A percentile compares a stretch with the other conserved stretches of the same genome.
Evolutionary conservation across 2,888 invertebrate species (phyloP).

Genomic region (Mimachlamys varia): DNA sequence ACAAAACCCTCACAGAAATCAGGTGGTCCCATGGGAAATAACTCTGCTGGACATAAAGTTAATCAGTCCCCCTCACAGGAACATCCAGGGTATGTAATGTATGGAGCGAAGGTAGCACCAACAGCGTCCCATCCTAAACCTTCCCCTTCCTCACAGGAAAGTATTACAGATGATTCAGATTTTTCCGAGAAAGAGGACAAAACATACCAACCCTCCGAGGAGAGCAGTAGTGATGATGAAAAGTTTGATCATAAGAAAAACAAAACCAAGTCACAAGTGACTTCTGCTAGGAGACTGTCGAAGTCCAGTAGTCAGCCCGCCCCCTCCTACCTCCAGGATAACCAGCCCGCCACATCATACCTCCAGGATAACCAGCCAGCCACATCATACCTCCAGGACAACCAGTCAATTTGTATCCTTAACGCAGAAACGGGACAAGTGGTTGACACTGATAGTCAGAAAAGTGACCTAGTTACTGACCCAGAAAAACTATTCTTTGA

Average conservation of each 20-base stretch:
- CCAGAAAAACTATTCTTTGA: slow-evolving; percentile 48
- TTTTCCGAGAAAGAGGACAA: slow-evolving; percentile 34
- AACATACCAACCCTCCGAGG: neutral
- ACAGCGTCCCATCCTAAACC: neutral
- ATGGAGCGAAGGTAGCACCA: neutral
- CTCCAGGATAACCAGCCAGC: too few relatives aligned
- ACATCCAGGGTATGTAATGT: neutral
- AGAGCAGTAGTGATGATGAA: slow-evolving; percentile 36
- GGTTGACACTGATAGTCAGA: slow-evolving; percentile 45
- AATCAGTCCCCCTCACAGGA: neutral
- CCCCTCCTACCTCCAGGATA: too few relatives aligned
- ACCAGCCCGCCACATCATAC: too few relatives aligned
- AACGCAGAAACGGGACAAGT: slow-evolving; percentile 41
- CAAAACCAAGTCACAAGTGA: neutral
- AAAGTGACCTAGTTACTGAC: slow-evolving; percentile 41
- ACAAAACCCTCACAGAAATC: neutral
- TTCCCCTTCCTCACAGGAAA: neutral
- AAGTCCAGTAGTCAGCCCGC: neutral
- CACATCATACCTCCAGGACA: neutral
- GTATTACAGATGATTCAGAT: neutral
- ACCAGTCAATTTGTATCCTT: slow-evolving; percentile 2
- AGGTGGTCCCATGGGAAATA: neutral
- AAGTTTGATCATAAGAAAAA: neutral
- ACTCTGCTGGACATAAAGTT: neutral
- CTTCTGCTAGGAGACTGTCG: neutral